Conservation (phyloP, 2,113 vertebrate genomes). For the Enhydra lutris region DNA sequence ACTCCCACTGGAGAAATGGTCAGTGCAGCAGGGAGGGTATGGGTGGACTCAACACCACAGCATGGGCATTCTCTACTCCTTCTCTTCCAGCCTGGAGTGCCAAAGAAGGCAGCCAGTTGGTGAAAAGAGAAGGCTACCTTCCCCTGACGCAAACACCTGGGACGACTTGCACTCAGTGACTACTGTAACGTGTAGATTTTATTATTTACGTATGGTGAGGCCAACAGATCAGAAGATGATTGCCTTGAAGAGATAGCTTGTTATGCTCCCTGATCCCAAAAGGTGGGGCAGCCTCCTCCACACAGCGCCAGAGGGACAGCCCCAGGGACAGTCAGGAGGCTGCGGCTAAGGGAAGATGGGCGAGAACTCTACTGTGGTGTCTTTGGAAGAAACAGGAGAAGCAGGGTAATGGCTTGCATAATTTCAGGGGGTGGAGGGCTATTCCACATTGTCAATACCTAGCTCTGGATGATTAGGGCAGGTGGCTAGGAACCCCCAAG, state of each 20-base stretch:
- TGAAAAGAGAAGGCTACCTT: too few relatives aligned
- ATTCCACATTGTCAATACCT: too few relatives aligned
- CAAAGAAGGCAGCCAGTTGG: neutral
- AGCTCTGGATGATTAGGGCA: neutral
- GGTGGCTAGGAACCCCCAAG: too few relatives aligned
- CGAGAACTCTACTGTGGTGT: neutral
- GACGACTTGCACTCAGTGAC: neutral
- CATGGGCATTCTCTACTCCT: neutral
- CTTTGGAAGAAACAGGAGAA: neutral
- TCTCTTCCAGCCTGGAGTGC: neutral
- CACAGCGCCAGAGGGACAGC: fast-evolving
- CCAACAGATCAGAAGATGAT: too few relatives aligned
- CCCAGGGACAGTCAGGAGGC: neutral
- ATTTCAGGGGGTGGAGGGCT: neutral
- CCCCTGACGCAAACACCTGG: neutral
- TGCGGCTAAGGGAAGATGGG: fast-evolving
- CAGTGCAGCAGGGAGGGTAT: neutral
- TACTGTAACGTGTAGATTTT: neutral
- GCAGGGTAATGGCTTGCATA: too few relatives aligned
- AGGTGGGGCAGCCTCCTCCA: fast-evolving
- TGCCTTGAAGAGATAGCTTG: neutral
- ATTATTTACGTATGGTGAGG: neutral
- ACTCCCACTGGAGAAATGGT: neutral
- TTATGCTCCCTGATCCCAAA: neutral
- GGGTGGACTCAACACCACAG: neutral